A percentile compares a stretch with the other conserved stretches of the same genome.
Conservation (phyloP, 2,113 vertebrate species). For the Hyaena hyaena region DNA sequence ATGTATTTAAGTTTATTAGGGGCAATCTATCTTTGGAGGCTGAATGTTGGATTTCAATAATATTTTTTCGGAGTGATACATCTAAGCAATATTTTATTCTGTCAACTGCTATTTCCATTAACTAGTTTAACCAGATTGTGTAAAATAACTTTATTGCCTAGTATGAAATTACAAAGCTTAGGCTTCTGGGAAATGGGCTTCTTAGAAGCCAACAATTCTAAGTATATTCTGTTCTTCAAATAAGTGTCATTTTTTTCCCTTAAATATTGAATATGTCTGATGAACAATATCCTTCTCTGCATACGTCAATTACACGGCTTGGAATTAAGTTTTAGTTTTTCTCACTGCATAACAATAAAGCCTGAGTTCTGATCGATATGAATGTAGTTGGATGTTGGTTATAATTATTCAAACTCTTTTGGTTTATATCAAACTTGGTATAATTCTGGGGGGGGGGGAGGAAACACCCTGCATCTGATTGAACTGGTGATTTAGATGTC, state of each 20-base stretch:
- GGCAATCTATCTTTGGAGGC: conserved; percentile 5
- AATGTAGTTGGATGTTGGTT: background rate
- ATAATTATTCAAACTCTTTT: background rate
- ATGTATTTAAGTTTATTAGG: conserved; percentile 17
- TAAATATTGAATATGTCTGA: conserved; percentile 14
- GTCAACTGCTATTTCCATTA: conserved; percentile 29
- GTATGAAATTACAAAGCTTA: conserved; percentile 26
- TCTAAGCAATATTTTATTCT: conserved; percentile 39
- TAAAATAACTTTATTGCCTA: conserved; percentile 20
- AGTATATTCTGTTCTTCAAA: conserved; percentile 51
- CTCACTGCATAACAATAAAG: conserved; percentile 64
- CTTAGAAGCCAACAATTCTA: conserved; percentile 13
- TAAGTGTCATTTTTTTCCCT: background rate
- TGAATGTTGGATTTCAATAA: conserved; percentile 38
- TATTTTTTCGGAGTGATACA: background rate
- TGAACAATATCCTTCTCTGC: background rate
- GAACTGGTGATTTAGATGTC: background rate
- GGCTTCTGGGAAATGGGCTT: background rate
- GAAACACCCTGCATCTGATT: background rate
- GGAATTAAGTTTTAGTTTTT: conserved; percentile 49
- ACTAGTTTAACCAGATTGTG: conserved; percentile 29
- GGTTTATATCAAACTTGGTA: background rate
- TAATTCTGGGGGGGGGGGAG: background rate
- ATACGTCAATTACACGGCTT: conserved; percentile 1
- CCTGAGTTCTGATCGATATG: background rate